phyloP scores from a whole-genome alignment of 2,888 invertebrate genomes.

The Calameuta filiformis region DNA sequence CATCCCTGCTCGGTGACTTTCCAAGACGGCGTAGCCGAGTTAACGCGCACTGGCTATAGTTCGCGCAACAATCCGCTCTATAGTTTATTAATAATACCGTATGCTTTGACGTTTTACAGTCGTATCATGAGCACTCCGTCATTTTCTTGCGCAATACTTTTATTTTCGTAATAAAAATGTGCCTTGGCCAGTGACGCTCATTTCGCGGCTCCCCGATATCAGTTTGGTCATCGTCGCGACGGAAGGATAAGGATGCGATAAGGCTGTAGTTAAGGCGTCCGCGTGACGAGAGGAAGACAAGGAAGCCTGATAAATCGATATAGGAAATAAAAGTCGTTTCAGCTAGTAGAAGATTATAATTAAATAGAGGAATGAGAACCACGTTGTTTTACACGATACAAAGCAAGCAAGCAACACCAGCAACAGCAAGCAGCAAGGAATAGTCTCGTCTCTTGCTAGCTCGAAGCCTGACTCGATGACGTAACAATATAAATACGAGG shows the following conservation, averaged over 20 bases:
- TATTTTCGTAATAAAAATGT: slow-evolving; percentile 53
- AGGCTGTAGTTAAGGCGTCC: neutral
- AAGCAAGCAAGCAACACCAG: slow-evolving; percentile 18
- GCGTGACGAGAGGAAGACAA: neutral
- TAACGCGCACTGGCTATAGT: slow-evolving; percentile 32
- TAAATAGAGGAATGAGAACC: slow-evolving; percentile 43
- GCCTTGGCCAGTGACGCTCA: slow-evolving; percentile 37
- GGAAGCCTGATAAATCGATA: neutral
- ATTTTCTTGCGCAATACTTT: slow-evolving; percentile 59
- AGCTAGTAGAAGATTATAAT: neutral
- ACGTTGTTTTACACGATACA: slow-evolving; percentile 46
- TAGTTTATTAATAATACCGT: slow-evolving; percentile 60
- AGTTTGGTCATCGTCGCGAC: neutral
- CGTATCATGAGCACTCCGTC: slow-evolving; percentile 52
- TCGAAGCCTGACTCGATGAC: slow-evolving; percentile 36
- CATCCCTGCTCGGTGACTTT: neutral
- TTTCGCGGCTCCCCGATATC: neutral
- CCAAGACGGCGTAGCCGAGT: neutral
- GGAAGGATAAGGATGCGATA: neutral
- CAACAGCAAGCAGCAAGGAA: neutral
- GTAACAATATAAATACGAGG: slow-evolving; percentile 59
- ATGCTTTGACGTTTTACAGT: slow-evolving; percentile 55
- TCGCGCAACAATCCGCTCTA: slow-evolving; percentile 52
- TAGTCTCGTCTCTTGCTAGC: too few species aligned
- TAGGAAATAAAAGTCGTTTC: neutral